A percentile compares a stretch with the other conserved stretches of the same genome.
Conservation (phyloP, 2,113 vertebrate species). For the Agelaius tricolor region DNA sequence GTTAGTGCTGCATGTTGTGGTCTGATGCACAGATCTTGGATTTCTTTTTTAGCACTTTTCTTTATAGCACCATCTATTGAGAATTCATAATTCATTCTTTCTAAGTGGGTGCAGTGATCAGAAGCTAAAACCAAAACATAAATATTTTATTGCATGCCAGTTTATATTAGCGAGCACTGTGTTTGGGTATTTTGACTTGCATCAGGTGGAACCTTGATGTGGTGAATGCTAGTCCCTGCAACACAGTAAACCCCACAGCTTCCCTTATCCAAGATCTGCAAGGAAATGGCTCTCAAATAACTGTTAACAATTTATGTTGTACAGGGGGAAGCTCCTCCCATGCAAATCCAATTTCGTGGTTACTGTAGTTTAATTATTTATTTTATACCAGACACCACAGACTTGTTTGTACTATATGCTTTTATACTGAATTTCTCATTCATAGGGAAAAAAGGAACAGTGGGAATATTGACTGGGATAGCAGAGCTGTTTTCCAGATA, state of each 20-base stretch:
- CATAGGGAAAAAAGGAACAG: background rate
- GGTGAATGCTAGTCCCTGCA: background rate
- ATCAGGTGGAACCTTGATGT: background rate
- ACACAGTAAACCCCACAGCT: background rate
- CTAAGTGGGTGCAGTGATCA: conserved; percentile 53
- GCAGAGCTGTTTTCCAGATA: conserved; percentile 1
- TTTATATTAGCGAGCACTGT: background rate
- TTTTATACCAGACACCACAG: background rate
- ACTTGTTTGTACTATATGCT: background rate
- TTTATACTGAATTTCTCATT: conserved; percentile 33
- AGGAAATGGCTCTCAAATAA: conserved; percentile 23
- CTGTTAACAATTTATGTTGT: conserved; percentile 25
- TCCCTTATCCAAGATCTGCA: conserved; percentile 24
- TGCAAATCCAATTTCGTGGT: conserved; percentile 37
- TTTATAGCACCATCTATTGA: conserved; percentile 9
- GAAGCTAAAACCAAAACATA: conserved; percentile 51
- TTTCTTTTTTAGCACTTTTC: conserved; percentile 35
- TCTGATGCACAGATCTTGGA: background rate
- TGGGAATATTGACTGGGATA: conserved; percentile 37
- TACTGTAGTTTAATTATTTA: conserved; percentile 1
- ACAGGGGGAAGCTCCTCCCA: conserved; percentile 7
- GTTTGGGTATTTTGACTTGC: background rate
- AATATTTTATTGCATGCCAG: background rate
- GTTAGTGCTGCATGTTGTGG: background rate
- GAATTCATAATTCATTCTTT: conserved; percentile 43